Percentiles rank a stretch among this genome's conserved stretches.
Conservation (phyloP, 2,888 invertebrate genomes). For the Sericinus montela region DNA sequence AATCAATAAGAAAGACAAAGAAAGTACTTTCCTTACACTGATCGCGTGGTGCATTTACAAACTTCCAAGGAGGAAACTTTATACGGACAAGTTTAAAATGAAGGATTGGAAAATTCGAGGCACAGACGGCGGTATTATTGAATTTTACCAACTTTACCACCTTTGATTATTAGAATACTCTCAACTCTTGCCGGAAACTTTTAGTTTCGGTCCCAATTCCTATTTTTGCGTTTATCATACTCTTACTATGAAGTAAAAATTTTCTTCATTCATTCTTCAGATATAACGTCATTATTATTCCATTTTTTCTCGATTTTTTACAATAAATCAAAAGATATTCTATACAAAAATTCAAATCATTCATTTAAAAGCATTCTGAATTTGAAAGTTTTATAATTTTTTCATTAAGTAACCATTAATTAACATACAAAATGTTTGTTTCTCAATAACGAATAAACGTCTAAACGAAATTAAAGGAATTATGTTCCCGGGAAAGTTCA, state of each 20-base stretch:
- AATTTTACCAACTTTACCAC: slow-evolving; percentile 19
- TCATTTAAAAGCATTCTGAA: too few relatives aligned
- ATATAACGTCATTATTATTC: too few relatives aligned
- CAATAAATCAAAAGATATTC: too few relatives aligned
- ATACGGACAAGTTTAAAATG: slow-evolving; percentile 30
- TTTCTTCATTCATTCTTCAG: too few relatives aligned
- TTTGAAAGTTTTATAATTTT: too few relatives aligned
- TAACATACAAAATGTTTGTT: too few relatives aligned
- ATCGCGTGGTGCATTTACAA: slow-evolving; percentile 19
- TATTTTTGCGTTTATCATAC: background rate
- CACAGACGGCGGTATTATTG: slow-evolving; percentile 18
- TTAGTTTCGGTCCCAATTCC: slow-evolving; percentile 5
- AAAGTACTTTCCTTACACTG: slow-evolving; percentile 16
- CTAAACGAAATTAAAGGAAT: too few relatives aligned
- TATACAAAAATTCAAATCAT: too few relatives aligned
- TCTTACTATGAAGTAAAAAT: background rate
- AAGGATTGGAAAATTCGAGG: slow-evolving; percentile 26
- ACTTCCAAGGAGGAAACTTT: slow-evolving; percentile 17
- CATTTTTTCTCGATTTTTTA: too few relatives aligned
- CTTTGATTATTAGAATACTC: slow-evolving; percentile 17
- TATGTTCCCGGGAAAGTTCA: too few relatives aligned
- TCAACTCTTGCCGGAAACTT: slow-evolving; percentile 10
- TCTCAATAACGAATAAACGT: too few relatives aligned
- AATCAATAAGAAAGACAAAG: slow-evolving; percentile 18
- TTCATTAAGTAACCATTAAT: too few relatives aligned